A percentile compares a stretch with the other conserved stretches of the same genome.
Conservation (phyloP, 2,113 vertebrate species). For the Mellivora capensis region DNA sequence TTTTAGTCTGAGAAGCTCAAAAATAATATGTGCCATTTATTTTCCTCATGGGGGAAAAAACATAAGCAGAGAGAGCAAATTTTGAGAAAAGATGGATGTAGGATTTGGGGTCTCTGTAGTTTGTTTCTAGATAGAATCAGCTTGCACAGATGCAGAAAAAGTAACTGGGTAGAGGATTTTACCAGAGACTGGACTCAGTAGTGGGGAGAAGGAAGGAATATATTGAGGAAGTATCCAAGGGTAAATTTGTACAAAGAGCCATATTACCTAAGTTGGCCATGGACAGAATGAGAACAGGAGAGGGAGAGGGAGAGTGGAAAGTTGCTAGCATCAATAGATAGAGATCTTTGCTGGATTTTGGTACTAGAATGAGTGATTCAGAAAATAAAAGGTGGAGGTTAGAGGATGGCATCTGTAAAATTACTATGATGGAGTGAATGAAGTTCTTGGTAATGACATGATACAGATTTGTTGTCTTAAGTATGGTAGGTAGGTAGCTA, state of each 20-base stretch:
- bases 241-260: neutral
- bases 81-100: neutral
- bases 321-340: neutral
- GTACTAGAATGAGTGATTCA: neutral
- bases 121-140: neutral
- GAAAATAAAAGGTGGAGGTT: neutral
- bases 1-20: neutral
- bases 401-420: neutral
- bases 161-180: neutral
- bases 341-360: neutral
- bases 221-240: neutral
- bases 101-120: neutral
- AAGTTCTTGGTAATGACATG: neutral
- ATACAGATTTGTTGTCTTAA: neutral
- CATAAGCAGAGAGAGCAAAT: neutral
- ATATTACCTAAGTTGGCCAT: neutral
- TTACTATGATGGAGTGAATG: neutral
- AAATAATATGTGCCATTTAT: neutral
- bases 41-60: neutral
- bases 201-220: neutral
- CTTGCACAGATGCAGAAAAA: neutral
- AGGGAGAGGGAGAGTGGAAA: neutral
- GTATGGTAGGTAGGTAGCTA: too few species aligned
- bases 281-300: neutral
- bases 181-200: neutral